Evolutionary conservation across 1,140 invertebrate species (phyloP), one percentile per base, ranked within the genome.

Genomic region (Gerris buenoi): DNA sequence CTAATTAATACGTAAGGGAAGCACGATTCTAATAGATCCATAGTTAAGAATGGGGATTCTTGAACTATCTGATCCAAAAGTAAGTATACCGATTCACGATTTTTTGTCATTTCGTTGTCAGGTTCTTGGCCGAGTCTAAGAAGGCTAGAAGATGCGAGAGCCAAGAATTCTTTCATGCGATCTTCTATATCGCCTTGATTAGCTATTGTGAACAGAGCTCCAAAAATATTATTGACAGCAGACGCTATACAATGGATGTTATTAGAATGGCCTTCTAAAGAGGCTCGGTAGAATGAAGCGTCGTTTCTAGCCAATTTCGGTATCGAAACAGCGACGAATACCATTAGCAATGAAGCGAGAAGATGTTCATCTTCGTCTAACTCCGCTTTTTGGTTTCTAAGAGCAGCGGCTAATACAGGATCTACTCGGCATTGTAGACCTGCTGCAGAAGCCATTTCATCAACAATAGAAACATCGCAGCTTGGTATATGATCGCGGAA

Each of bases 201-300:
- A 76, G 94, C 94, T 66, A 98, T 90, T 0, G 93, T 95, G 74
- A 99, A 99, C 25, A 99, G 76, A 1, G 96, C 95, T 25, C 91
- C 94, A 75, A 98, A 97, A 67, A 99, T 91, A 72, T 94, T 90
- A 76, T 98, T 99, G 57, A 99, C 90, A 0, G 96, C 96, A 27
- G 91, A 84, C 1, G 94, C 91, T 80, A 99, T 88, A 74, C 96
- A 98, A 76, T 99, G 97, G 69, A 94, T 96, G 77, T 99, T 99
- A 79, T 99, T 99, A 0, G 90, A 86, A 77, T 98, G 95, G 0
- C 92, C 95, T 81, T 97, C 93, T 22, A 98, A 81, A 1, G 91
- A 91, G 2, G 95, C 91, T 73, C 88, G 80, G 77, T 94, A 95
- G 70, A 92, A 91, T 0, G 92, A 93, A 62, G 85, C 86, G 64